Percentiles rank a stretch among this genome's conserved stretches.
These are phyloP conservation scores for Drosophila anceps DNA, from an alignment of 2,888 invertebrate species.

Conservation along the genomic window DNA sequence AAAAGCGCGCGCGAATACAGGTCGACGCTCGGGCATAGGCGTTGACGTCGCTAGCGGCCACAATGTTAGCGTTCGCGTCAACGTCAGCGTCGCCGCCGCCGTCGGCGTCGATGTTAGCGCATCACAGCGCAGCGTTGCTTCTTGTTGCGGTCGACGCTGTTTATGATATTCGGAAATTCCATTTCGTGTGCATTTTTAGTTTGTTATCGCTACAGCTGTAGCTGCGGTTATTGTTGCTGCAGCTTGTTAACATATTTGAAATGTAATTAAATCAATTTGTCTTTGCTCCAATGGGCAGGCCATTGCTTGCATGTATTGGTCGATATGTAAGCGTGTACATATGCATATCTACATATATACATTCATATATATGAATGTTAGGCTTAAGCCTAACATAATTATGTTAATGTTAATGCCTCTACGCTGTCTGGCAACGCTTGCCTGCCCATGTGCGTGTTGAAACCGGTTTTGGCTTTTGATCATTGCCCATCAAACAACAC, in stretches of 20 bases:
- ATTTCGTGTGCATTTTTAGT: constrained; percentile 64
- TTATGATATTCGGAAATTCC: constrained; percentile 80
- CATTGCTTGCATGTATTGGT: constrained; percentile 1
- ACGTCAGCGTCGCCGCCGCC: constrained; percentile 19
- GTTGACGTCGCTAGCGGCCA: constrained; percentile 31
- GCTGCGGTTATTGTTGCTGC: constrained; percentile 30
- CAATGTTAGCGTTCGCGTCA: constrained; percentile 11
- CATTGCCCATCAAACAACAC: constrained; percentile 19
- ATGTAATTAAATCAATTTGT: constrained; percentile 69
- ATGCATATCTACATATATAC: not conserved
- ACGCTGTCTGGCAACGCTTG: constrained; percentile 55
- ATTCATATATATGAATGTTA: not conserved
- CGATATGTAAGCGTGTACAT: not conserved
- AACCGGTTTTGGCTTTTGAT: constrained; percentile 51
- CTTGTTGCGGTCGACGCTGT: constrained; percentile 57
- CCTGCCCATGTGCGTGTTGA: constrained; percentile 44
- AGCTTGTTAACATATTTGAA: constrained; percentile 62
- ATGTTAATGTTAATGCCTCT: constrained; percentile 41
- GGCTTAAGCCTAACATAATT: constrained; percentile 41
- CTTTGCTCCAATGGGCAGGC: constrained; percentile 47
- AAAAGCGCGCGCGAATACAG: constrained; percentile 81
- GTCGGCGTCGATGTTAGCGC: constrained; percentile 4
- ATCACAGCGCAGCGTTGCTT: constrained; percentile 35
- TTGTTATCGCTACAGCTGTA: constrained; percentile 49
- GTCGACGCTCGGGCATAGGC: constrained; percentile 73